Evolutionary conservation across 2,797 vertebrate genomes (phyloP).

Genomic region (Sciurus carolinensis): DNA sequence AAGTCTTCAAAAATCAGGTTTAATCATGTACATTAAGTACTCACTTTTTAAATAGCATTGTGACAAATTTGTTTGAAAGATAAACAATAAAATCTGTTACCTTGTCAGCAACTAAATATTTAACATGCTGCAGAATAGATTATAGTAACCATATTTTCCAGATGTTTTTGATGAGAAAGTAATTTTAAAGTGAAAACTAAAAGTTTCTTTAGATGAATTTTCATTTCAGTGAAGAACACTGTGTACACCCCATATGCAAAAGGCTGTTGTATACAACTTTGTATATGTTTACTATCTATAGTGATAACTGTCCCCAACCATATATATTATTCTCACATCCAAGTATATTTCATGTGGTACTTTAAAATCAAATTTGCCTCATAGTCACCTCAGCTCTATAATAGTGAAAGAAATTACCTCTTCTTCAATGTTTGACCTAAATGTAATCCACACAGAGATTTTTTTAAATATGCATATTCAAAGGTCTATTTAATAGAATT

Average conservation of each 20-base stretch:
- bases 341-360: slow-evolving; percentile 2
- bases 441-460: slow-evolving; percentile 7
- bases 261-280: neutral
- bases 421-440: slow-evolving; percentile 45
- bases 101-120: slow-evolving; percentile 66
- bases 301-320: neutral
- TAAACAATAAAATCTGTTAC: slow-evolving; percentile 58
- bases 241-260: neutral
- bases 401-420: slow-evolving; percentile 33
- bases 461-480: neutral
- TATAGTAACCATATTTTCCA: slow-evolving; percentile 51
- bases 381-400: slow-evolving; percentile 43
- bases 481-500: slow-evolving; percentile 64
- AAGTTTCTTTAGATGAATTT: slow-evolving; percentile 57
- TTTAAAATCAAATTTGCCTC: slow-evolving; percentile 56
- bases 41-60: slow-evolving; percentile 35
- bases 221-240: slow-evolving; percentile 7
- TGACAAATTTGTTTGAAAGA: slow-evolving; percentile 57
- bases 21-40: neutral
- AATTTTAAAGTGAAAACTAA: slow-evolving; percentile 60
- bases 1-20: slow-evolving; percentile 43
- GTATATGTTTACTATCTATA: slow-evolving; percentile 43
- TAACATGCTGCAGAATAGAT: slow-evolving; percentile 56
- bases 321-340: neutral
- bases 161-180: slow-evolving; percentile 37